A percentile compares a stretch with the other conserved stretches of the same genome.
Evolutionary conservation across 2,113 vertebrate genomes (phyloP).

Genomic region (Eonycteris spelaea): DNA sequence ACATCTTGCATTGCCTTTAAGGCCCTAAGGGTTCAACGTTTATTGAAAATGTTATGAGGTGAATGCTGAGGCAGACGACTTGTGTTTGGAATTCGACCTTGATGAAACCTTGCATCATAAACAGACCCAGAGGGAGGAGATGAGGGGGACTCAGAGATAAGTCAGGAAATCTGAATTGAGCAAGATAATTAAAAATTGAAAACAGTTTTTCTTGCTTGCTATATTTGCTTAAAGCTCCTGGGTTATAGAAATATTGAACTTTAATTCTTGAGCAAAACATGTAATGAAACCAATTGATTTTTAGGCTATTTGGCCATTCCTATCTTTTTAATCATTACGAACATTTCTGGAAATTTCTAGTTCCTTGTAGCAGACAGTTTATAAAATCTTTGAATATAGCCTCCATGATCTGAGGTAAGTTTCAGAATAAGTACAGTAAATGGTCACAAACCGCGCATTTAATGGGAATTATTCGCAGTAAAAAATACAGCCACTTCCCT

Average conservation of each 20-base stretch:
- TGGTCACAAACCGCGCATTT: neutral
- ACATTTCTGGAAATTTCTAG: neutral
- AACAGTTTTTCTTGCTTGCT: neutral
- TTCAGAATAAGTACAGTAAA: neutral
- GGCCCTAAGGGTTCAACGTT: neutral
- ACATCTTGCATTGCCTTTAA: neutral
- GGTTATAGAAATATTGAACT: neutral
- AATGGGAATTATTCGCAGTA: slow-evolving; percentile 1
- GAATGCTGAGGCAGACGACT: neutral
- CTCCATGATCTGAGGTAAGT: neutral
- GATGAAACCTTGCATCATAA: neutral
- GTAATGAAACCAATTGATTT: neutral
- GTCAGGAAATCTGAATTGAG: neutral
- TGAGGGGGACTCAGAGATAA: neutral
- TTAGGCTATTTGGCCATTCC: neutral
- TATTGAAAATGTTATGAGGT: slow-evolving; percentile 35
- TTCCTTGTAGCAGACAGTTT: neutral
- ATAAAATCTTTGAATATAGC: neutral
- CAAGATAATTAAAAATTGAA: slow-evolving; percentile 41
- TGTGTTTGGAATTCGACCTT: slow-evolving; percentile 25
- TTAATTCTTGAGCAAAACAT: neutral
- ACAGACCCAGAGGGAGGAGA: neutral
- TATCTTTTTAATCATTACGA: neutral
- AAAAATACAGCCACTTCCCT: neutral
- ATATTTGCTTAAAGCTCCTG: neutral